Percentiles rank a stretch among this genome's conserved stretches.
Evolutionary conservation across 2,888 invertebrate genomes (phyloP).

Genomic region (Eupithecia dodoneata): DNA sequence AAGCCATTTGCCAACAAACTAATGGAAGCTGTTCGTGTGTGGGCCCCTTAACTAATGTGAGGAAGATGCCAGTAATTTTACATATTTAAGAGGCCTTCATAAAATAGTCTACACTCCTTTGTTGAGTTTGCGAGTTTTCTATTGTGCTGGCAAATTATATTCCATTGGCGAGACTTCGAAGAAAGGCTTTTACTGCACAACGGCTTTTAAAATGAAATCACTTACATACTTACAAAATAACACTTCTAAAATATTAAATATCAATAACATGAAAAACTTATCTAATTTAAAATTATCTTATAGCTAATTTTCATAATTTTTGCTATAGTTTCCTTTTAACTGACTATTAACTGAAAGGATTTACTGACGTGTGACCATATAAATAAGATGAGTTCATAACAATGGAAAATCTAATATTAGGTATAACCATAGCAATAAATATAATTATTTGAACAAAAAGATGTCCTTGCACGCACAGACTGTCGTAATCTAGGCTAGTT

Average conservation of each 20-base stretch:
- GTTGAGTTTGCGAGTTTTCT: conserved; percentile 19
- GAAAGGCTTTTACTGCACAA: conserved; percentile 11
- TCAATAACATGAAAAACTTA: background rate
- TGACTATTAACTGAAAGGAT: background rate
- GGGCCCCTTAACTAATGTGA: conserved; percentile 16
- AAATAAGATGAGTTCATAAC: background rate
- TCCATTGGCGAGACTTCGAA: conserved; percentile 20
- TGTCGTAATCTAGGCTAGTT: background rate
- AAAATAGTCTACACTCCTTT: conserved; percentile 35
- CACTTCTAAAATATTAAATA: background rate
- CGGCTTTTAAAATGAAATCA: conserved; percentile 27
- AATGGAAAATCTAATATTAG: background rate
- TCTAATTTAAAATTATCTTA: background rate
- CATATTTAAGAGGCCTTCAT: conserved; percentile 25
- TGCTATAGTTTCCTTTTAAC: background rate
- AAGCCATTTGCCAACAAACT: background rate
- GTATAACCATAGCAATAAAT: background rate
- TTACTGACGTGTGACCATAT: background rate
- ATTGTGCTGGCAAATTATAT: conserved; percentile 38
- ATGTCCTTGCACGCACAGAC: background rate
- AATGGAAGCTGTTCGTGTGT: conserved; percentile 5
- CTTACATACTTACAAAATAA: conserved; percentile 4
- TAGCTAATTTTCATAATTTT: background rate
- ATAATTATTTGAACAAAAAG: background rate
- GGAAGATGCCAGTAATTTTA: conserved; percentile 22